phyloP scores from a whole-genome alignment of 2,113 vertebrate genomes.

The Perca fluviatilis region DNA sequence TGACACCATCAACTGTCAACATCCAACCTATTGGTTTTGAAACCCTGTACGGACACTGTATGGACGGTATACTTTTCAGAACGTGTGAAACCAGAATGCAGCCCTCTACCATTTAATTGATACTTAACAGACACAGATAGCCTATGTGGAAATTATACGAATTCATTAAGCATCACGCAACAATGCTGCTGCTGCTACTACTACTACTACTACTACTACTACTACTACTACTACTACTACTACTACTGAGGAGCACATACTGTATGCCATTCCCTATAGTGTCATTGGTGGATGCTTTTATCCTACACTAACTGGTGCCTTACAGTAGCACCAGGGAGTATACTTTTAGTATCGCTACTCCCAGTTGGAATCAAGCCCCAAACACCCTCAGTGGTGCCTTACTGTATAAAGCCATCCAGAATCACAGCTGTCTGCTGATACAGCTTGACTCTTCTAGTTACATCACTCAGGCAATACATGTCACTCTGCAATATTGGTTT shows the following conservation, averaged over 20 bases:
- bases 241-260: too few species aligned
- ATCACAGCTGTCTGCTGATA: conserved; percentile 52
- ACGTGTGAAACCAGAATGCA: background rate
- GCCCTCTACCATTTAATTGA: background rate
- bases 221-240: too few species aligned
- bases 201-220: too few species aligned
- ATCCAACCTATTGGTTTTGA: background rate
- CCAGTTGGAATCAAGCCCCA: conserved; percentile 27
- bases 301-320: conserved; percentile 22
- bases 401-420: conserved; percentile 29
- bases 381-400: conserved; percentile 17
- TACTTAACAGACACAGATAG: background rate
- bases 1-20: conserved; percentile 7
- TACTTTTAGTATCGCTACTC: conserved; percentile 38
- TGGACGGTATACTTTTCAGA: background rate
- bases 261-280: background rate
- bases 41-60: background rate
- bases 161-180: background rate
- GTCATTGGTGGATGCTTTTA: conserved; percentile 25
- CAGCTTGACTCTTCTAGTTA: conserved; percentile 49
- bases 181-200: background rate
- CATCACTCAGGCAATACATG: conserved; percentile 53
- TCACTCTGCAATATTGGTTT: conserved; percentile 6
- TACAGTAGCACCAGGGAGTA: conserved; percentile 34
- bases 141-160: background rate